Percentiles rank a stretch among this genome's conserved stretches.
Conservation (phyloP, 1,140 invertebrate species). For the Cepaea nemoralis region DNA sequence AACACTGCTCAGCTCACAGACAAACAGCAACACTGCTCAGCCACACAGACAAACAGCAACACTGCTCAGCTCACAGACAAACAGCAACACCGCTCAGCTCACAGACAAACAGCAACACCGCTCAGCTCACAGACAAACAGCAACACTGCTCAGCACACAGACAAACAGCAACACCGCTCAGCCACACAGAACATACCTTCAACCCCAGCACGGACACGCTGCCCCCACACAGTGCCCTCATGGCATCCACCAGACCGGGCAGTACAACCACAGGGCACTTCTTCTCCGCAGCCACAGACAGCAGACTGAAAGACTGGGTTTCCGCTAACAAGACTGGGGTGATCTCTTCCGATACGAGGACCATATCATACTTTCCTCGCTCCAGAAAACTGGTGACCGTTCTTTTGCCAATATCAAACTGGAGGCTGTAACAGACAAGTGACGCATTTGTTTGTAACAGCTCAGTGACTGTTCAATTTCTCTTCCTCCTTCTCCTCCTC, state of each 20-base stretch:
- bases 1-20: too few species aligned
- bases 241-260: neutral
- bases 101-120: too few species aligned
- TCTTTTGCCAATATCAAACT: constrained; percentile 33
- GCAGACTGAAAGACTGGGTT: neutral
- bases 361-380: neutral
- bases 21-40: too few species aligned
- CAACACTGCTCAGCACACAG: too few species aligned
- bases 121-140: too few species aligned
- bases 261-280: constrained; percentile 19
- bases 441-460: neutral
- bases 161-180: too few species aligned
- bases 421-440: constrained; percentile 8
- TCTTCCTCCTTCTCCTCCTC: neutral
- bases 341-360: constrained; percentile 25
- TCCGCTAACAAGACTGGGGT: constrained; percentile 1
- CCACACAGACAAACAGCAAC: too few species aligned
- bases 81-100: too few species aligned
- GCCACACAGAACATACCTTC: constrained; percentile 25
- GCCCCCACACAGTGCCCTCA: neutral
- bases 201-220: constrained; percentile 18
- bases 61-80: too few species aligned
- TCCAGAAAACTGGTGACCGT: constrained; percentile 2
- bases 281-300: neutral
- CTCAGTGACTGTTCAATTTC: neutral